A percentile compares a stretch with the other conserved stretches of the same genome.
These are phyloP conservation scores for Cygnus olor DNA, from an alignment of 2,797 vertebrate genomes.

Conservation along the genomic window DNA sequence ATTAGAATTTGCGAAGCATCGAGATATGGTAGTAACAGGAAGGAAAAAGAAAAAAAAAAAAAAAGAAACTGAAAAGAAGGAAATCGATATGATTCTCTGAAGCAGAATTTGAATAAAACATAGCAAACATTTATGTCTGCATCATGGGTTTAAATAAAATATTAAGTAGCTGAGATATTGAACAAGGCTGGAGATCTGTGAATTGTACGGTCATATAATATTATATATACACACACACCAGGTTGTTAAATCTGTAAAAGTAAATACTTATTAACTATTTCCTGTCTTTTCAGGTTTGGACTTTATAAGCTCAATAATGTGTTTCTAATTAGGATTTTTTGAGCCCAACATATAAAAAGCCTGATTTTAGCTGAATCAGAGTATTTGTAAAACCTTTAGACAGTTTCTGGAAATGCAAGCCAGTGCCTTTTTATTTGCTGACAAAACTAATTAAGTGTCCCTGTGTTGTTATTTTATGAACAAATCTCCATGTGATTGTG, in stretches of 20 bases:
- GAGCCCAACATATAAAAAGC: conserved; percentile 7
- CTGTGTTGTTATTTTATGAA: conserved; percentile 11
- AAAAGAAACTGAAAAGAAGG: neutral
- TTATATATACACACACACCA: neutral
- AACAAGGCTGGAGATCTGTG: neutral
- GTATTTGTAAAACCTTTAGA: conserved; percentile 29
- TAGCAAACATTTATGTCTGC: neutral
- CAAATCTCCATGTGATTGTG: neutral
- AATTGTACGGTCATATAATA: neutral
- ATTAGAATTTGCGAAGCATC: neutral
- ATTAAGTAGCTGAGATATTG: neutral
- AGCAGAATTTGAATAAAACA: neutral
- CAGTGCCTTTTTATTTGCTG: conserved; percentile 40
- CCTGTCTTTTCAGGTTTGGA: neutral
- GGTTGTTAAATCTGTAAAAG: neutral
- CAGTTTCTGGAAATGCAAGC: conserved; percentile 32
- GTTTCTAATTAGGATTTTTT: conserved; percentile 21
- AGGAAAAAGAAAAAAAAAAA: neutral
- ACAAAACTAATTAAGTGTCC: conserved; percentile 40
- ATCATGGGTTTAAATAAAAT: neutral
- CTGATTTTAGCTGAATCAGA: conserved; percentile 39
- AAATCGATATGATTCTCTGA: neutral
- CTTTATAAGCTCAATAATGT: neutral
- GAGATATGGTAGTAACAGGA: neutral
- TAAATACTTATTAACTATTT: neutral